A percentile compares a stretch with the other conserved stretches of the same genome.
phyloP scores from a whole-genome alignment of 1,140 invertebrate genomes.

The Drosophila guanche region DNA sequence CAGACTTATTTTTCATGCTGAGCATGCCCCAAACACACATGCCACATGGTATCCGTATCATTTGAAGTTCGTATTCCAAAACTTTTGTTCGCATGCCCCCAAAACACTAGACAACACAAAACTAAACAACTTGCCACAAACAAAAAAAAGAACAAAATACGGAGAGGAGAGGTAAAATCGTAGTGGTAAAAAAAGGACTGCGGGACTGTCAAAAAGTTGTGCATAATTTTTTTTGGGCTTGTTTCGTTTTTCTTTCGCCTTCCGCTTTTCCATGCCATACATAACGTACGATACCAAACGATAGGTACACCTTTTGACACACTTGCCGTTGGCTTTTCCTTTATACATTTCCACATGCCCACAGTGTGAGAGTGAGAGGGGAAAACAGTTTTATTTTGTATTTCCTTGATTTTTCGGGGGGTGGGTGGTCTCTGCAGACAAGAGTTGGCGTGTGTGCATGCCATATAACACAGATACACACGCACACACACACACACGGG shows the following conservation, averaged over 20 bases:
- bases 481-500: conserved; percentile 20
- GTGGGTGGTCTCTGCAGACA: conserved; percentile 39
- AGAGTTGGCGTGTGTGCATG: conserved; percentile 65
- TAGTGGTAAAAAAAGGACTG: conserved; percentile 13
- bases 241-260: conserved; percentile 23
- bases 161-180: too few relatives aligned
- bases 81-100: conserved; percentile 13
- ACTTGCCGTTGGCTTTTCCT: conserved; percentile 54
- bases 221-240: conserved; percentile 56
- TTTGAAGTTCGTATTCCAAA: conserved; percentile 32
- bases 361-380: conserved; percentile 5
- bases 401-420: conserved; percentile 66
- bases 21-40: conserved; percentile 8
- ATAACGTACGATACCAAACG: not conserved
- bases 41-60: conserved; percentile 7
- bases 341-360: conserved; percentile 20
- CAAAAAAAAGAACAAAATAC: conserved; percentile 29
- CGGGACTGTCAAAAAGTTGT: conserved; percentile 56
- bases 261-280: conserved; percentile 27
- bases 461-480: conserved; percentile 33
- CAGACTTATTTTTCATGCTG: not conserved
- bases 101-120: not conserved
- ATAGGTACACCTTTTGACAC: conserved; percentile 52
- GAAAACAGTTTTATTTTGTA: conserved; percentile 63
- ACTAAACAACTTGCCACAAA: conserved; percentile 17